Base-by-base conservation (phyloP, 2,113 vertebrate genomes). In the Genyomyrus donnyi region DNA sequence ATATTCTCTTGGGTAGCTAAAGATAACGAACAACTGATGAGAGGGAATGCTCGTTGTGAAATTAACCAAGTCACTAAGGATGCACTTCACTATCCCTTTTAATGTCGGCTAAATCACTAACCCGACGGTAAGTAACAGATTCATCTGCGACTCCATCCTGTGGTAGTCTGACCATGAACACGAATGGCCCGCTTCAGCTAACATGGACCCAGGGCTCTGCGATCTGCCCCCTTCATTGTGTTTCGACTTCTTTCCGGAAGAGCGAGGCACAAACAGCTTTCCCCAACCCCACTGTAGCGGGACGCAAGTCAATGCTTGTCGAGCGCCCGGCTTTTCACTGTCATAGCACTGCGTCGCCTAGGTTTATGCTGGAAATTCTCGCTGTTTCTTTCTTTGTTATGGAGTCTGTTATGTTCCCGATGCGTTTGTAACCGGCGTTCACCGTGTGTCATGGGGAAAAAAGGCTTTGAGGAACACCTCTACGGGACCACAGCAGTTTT, bases 321-420 rank as follows among this genome's bases (percentile, higher is more conserved):
- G 19, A 46, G 56, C 46, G 85, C 85, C 87, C 39, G 56, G 10
- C 56, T 88, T 42, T 88, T 62, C 3, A 24, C 49, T 21, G 85
- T 50, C 48, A 52, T 19, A 31, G 3, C 24, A 13, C 45, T 45
- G 83, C 31, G 21, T 56, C 17, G 21, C 35, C 19, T 10, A 13
- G 39, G 48, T 88, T 58, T n/a, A 62, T 66, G 35, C 35, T 88
- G 56, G 5, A 62, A 39, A 45, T 88, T 66, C 87, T 88, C 52
- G 86, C 31, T 35, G 27, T 19, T 88, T 88, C 87, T 62, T 87
- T 52, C 85, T 87, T 88, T 88, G 52, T 88, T 62, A 42, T 42
- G 3, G 13, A 21, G 35, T 46, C 87, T 39, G 52, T 88, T 88
- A 7, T 88, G 52, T 46, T 66, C 35, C 42, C 53, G 56, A 88